Evolutionary conservation across 2,888 invertebrate genomes (phyloP), one percentile per base, ranked within the genome.

Genomic region (Nysson spinosus): DNA sequence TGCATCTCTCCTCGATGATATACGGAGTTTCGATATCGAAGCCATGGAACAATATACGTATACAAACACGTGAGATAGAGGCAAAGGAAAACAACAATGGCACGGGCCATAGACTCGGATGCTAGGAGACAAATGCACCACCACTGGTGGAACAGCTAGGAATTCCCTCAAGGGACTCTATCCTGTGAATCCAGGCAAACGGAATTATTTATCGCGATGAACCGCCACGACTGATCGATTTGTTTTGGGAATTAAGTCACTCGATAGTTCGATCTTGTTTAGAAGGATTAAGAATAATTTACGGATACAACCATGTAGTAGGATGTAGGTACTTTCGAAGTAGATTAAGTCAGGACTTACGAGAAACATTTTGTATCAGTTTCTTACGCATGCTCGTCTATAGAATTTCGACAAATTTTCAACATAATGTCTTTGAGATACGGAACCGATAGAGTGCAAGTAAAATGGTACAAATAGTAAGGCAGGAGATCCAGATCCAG

Each of bases 131-230:
- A 52, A 70, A 51, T 24, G 32, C 11, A 6, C 35, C n/a, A 34
- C 43, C 54, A 39, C 39, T 22, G 49, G 28, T 19, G 24, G 47
- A 22, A 20, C 4, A 14, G 24, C 5, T 24, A 49, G 63, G 20
- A 39, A 50, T 20, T 40, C 50, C 49, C 56, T 11, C 12, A 43
- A 51, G 66, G 39, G 16, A 32, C 34, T 40, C 20, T 30, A 50
- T 61, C 51, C 55, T 46, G 35, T 32, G 37, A 49, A 26, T 47
- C 43, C 32, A 9, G 42, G 17, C 43, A 11, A 24, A 16, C 50
- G 20, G 52, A 49, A 66, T 66, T 66, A 66, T 66, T 66, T 56
- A 51, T 57, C 43, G 20, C 11, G 39, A 16, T 3, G n/a, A 7
- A 17, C 16, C 19, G 14, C 46, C 50, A 22, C 40, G 22, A 35